These are phyloP conservation scores for Gymnocheta viridis DNA, from an alignment of 2,888 invertebrate genomes.

Conservation along the genomic window DNA sequence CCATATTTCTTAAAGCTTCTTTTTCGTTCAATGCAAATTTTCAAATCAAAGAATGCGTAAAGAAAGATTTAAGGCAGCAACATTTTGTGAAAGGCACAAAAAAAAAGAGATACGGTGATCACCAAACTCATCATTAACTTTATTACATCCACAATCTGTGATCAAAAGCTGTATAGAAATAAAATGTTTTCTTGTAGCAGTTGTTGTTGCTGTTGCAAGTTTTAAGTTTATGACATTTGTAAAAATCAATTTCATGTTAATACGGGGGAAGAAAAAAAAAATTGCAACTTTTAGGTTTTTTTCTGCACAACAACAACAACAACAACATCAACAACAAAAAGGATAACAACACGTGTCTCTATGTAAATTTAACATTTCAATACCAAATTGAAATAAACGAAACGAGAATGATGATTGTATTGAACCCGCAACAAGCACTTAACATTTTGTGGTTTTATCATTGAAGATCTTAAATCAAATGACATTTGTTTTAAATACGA, in stretches of 20 bases:
- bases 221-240: slow-evolving; percentile 69
- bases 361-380: slow-evolving; percentile 65
- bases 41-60: slow-evolving; percentile 35
- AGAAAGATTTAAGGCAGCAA: slow-evolving; percentile 12
- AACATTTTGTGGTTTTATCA: slow-evolving; percentile 60
- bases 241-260: slow-evolving; percentile 68
- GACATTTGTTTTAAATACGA: slow-evolving; percentile 65
- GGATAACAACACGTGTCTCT: slow-evolving; percentile 68
- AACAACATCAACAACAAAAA: slow-evolving; percentile 27
- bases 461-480: slow-evolving; percentile 69
- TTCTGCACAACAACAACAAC: background rate
- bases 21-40: slow-evolving; percentile 25
- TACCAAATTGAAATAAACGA: slow-evolving; percentile 17
- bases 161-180: slow-evolving; percentile 28
- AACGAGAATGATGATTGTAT: slow-evolving; percentile 6
- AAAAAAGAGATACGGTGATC: background rate
- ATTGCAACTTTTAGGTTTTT: background rate
- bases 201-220: slow-evolving; percentile 6
- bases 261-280: slow-evolving; percentile 12
- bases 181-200: background rate
- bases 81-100: slow-evolving; percentile 26
- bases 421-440: slow-evolving; percentile 23
- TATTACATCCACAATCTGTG: slow-evolving; percentile 37
- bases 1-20: slow-evolving; percentile 30
- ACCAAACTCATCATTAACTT: slow-evolving; percentile 36